Evolutionary conservation across 1,140 invertebrate species (phyloP).

Genomic region (Hylaeus anthracinus): DNA sequence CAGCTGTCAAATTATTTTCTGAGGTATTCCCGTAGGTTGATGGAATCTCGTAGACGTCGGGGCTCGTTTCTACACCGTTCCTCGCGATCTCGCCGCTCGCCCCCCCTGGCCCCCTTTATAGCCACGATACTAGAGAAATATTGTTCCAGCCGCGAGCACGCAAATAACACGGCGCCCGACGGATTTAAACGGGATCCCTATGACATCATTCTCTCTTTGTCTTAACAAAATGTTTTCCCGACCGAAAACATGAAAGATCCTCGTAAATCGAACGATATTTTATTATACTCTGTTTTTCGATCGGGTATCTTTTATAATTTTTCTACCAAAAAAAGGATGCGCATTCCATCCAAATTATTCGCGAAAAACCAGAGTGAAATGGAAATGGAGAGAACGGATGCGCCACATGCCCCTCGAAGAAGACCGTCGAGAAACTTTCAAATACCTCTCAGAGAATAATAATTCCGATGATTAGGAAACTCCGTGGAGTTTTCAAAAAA

Average conservation of each 20-base stretch:
- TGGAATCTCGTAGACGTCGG: slow-evolving; percentile 49
- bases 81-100: slow-evolving; percentile 46
- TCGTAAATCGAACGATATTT: too few relatives aligned
- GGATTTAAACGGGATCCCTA: slow-evolving; percentile 30
- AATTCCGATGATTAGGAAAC: too few relatives aligned
- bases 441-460: too few relatives aligned
- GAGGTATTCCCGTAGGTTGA: slow-evolving; percentile 56
- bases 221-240: neutral
- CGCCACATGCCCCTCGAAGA: too few relatives aligned
- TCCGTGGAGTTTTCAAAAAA: neutral
- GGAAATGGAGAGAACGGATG: too few relatives aligned
- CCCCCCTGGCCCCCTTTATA: slow-evolving; percentile 47
- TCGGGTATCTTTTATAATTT: too few relatives aligned
- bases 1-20: slow-evolving; percentile 63
- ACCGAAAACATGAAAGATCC: too few relatives aligned
- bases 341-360: too few relatives aligned
- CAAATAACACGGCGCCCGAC: neutral
- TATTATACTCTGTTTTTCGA: too few relatives aligned
- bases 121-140: slow-evolving; percentile 53
- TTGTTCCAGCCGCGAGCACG: slow-evolving; percentile 50
- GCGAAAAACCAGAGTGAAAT: too few relatives aligned
- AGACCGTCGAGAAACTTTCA: too few relatives aligned
- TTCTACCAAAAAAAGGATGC: too few relatives aligned
- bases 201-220: neutral
- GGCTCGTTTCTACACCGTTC: slow-evolving; percentile 34